phyloP scores from a whole-genome alignment of 2,113 vertebrate genomes.

The Drymodes brunneopygia region DNA sequence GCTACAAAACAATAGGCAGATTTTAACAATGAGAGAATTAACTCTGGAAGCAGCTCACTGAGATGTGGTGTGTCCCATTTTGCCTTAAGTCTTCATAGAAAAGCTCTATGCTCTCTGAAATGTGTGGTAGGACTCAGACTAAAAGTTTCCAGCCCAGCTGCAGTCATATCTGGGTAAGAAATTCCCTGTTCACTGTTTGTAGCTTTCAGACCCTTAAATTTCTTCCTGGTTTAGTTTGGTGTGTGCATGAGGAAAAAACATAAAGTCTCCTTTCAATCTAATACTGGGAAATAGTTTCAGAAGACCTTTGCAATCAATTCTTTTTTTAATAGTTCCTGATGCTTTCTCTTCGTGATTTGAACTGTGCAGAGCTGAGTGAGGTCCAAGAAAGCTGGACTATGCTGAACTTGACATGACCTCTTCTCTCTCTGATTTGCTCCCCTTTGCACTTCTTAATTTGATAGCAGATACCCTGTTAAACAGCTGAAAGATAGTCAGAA shows the following conservation, averaged over 20 bases:
- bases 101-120: neutral
- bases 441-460: constrained; percentile 27
- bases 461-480: constrained; percentile 40
- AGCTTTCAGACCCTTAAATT: neutral
- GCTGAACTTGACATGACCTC: constrained; percentile 34
- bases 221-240: neutral
- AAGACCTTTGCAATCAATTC: neutral
- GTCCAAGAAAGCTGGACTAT: constrained; percentile 3
- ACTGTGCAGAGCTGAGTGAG: constrained; percentile 28
- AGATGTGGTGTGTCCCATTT: neutral
- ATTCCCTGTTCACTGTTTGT: neutral
- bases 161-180: neutral
- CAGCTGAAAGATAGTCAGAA: neutral
- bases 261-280: neutral
- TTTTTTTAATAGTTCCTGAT: neutral
- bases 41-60: neutral
- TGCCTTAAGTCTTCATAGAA: neutral
- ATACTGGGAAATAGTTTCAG: neutral
- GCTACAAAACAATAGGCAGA: neutral
- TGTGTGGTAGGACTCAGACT: neutral
- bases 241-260: neutral
- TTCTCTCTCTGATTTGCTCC: constrained; percentile 30
- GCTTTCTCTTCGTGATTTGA: constrained; percentile 32
- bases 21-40: neutral
- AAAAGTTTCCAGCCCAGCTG: neutral